Evolutionary conservation across 35 echinoderm and acorn worm species (phyloP).

Genomic region (Apostichopus parvimensis): DNA sequence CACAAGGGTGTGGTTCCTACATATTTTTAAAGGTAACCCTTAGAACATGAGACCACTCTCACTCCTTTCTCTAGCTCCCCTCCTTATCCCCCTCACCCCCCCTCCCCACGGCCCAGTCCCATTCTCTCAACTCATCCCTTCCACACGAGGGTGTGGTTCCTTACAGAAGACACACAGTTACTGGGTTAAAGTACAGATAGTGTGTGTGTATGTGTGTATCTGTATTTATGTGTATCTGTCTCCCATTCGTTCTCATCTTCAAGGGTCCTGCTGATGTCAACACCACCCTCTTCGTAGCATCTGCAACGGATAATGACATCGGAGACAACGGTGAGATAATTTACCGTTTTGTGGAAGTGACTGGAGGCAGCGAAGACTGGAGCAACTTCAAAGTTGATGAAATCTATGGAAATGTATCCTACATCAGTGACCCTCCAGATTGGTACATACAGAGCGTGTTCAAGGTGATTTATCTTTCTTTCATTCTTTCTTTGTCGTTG

Average conservation of each 20-base stretch:
- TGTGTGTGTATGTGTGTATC: slow-evolving; percentile 4
- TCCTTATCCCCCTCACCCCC: too few species aligned
- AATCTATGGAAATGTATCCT: slow-evolving; percentile 1
- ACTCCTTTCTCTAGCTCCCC: too few species aligned
- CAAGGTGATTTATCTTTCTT: too few species aligned
- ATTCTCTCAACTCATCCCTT: too few species aligned
- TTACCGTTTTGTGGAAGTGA: slow-evolving; percentile 38
- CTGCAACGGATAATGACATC: slow-evolving; percentile 45
- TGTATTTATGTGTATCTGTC: not conserved
- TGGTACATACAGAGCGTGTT: slow-evolving; percentile 33
- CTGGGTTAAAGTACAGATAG: not conserved
- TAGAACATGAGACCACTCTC: too few species aligned
- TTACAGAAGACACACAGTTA: too few species aligned
- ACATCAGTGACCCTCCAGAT: slow-evolving; percentile 55
- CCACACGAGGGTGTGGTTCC: too few species aligned
- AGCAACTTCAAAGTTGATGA: slow-evolving; percentile 28
- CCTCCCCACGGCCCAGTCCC: too few species aligned
- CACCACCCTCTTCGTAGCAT: slow-evolving; percentile 31
- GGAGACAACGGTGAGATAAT: slow-evolving; percentile 58
- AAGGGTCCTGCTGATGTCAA: slow-evolving; percentile 1
- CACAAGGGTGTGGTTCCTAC: too few species aligned
- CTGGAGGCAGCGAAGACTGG: slow-evolving; percentile 37
- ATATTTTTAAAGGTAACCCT: too few species aligned
- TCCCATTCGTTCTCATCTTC: not conserved
- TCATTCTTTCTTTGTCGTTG: too few species aligned